Evolutionary conservation across 2,113 vertebrate genomes (phyloP), one percentile per base, ranked within the genome.

Genomic region (Upupa epops): DNA sequence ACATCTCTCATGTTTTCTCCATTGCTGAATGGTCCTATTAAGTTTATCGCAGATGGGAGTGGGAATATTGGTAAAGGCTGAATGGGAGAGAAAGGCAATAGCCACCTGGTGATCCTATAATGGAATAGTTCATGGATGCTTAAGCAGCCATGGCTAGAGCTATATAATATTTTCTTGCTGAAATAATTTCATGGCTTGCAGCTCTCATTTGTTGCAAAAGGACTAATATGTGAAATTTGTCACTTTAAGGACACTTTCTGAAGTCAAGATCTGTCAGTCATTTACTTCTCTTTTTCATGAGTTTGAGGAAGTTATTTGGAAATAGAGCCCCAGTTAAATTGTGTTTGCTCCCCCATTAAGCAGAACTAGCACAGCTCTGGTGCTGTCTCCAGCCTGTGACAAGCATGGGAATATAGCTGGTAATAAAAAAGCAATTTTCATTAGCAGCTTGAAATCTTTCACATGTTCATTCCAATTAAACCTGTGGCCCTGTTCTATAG

Each of bases 391-490:
- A 32, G 46, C 6, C 71, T 49, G 54, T 45, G 49, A 42, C 0
- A 5, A 48, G 63, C 3, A 4, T 58, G 72, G 60, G 73, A 92
- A 77, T 32, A 56, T 3, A 70, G 49, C 56, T 56, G 72, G 36
- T 66, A 72, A 10, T 86, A 83, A 93, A 94, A 92, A 88, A n/a
- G 73, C 73, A 73, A 83, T 90, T 94, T 83, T 61, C 88, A 90
- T 91, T 26, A 89, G 71, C 81, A 60, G n/a, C 86, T 89, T 88
- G 77, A 89, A 73, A 88, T 87, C 74, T 77, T 64, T 87, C 81
- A 80, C 68, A 61, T 87, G 84, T 42, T 90, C 81, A 81, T 65
- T 84, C 58, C 69, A 89, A 92, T 94, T 86, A 92, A 91, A 95
- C 85, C 89, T 91, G 84, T 5, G 13, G 83, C 73, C 83, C 48